Conservation (phyloP, 1,140 invertebrate species). For the Anthonomus grandis region DNA sequence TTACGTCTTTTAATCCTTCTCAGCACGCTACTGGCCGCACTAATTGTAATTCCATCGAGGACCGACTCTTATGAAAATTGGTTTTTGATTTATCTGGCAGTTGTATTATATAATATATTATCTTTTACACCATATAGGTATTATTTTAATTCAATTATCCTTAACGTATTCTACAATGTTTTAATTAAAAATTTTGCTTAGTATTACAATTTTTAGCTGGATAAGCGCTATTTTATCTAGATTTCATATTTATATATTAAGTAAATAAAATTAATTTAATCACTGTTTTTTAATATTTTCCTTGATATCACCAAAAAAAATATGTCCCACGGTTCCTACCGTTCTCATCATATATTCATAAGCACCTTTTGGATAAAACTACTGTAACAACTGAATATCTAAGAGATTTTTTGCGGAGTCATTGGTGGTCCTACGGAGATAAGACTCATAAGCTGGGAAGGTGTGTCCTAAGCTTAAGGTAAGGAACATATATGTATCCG, state of each 20-base stretch:
- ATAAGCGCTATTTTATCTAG: too few species aligned
- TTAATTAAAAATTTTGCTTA: too few species aligned
- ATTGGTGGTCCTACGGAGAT: conserved; percentile 21
- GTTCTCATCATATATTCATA: conserved; percentile 3
- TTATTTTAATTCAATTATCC: too few species aligned
- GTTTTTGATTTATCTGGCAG: too few species aligned
- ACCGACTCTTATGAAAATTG: conserved; percentile 17
- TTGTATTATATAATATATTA: too few species aligned
- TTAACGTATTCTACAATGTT: too few species aligned
- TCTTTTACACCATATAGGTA: too few species aligned
- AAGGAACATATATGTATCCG: too few species aligned
- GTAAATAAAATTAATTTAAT: too few species aligned
- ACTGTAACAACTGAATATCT: conserved; percentile 29
- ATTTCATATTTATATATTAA: too few species aligned
- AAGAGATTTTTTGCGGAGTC: conserved; percentile 19
- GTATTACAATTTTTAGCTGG: too few species aligned
- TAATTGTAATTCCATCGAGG: conserved; percentile 42
- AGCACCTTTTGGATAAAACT: conserved; percentile 6
- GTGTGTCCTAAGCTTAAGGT: conserved; percentile 10
- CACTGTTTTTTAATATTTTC: background rate
- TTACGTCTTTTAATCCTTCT: conserved; percentile 41
- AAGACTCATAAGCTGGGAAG: conserved; percentile 17
- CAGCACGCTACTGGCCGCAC: conserved; percentile 42
- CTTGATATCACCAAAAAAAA: background rate
- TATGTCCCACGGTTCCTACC: background rate